These are phyloP conservation scores for Bubalus kerabau DNA, from an alignment of 2,113 vertebrate genomes.

Conservation along the genomic window DNA sequence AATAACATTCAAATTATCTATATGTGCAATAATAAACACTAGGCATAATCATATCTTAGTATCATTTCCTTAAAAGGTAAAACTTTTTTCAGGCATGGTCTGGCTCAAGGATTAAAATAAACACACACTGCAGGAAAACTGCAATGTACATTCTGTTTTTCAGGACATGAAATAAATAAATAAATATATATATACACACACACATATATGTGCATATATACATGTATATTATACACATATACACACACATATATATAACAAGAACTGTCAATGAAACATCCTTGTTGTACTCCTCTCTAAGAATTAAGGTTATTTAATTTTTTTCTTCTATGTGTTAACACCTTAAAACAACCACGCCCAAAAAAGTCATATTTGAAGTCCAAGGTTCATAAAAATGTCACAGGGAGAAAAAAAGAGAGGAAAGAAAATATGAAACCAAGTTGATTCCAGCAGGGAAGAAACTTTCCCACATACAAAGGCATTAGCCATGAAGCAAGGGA, in stretches of 20 bases:
- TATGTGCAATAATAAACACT: background rate
- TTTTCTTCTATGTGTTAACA: slow-evolving; percentile 1
- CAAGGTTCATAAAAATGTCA: background rate
- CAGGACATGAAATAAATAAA: background rate
- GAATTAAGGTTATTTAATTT: background rate
- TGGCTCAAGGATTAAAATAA: slow-evolving; percentile 21
- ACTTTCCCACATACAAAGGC: background rate
- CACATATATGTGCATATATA: background rate
- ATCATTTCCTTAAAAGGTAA: slow-evolving; percentile 27
- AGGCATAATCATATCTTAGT: background rate
- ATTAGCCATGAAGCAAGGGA: background rate
- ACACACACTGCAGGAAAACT: background rate
- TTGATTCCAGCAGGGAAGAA: background rate
- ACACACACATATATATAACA: background rate
- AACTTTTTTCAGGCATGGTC: slow-evolving; percentile 28
- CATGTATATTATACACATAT: background rate
- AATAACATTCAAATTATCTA: background rate
- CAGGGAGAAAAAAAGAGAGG: background rate
- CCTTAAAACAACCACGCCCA: background rate
- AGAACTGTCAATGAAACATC: background rate
- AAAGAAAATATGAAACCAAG: background rate
- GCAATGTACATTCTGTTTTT: slow-evolving; percentile 8
- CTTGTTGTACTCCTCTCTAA: background rate
- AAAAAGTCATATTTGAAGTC: background rate
- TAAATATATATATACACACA: background rate